Evolutionary conservation across 2,113 vertebrate genomes (phyloP).

Genomic region (Nansenia antarctica): DNA sequence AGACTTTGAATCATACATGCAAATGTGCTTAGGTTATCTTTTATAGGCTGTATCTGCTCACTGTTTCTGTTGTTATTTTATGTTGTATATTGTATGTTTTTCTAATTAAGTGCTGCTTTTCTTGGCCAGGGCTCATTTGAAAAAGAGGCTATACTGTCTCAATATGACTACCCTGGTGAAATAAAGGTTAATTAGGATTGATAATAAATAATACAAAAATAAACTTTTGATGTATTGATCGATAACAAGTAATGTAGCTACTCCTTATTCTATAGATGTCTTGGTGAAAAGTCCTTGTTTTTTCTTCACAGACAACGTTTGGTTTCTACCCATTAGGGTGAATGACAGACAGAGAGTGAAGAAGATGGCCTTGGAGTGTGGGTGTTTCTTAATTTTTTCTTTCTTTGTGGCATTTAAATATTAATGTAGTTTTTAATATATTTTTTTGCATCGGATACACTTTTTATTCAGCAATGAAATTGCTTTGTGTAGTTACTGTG

Average conservation of each 20-base stretch:
- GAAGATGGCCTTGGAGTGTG: background rate
- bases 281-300: background rate
- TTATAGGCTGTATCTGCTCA: too few relatives aligned
- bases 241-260: background rate
- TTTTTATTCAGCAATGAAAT: conserved; percentile 8
- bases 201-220: too few relatives aligned
- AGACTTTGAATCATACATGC: too few relatives aligned
- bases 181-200: too few relatives aligned
- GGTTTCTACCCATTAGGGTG: background rate
- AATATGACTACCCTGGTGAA: too few relatives aligned
- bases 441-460: conserved; percentile 16
- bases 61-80: too few relatives aligned
- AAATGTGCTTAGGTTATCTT: too few relatives aligned
- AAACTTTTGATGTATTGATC: background rate
- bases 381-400: too few relatives aligned
- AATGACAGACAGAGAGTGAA: background rate
- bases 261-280: background rate
- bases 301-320: background rate
- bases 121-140: too few relatives aligned
- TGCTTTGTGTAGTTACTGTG: conserved; percentile 19
- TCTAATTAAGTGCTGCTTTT: too few relatives aligned
- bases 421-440: conserved; percentile 23
- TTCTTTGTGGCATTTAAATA: conserved; percentile 24
- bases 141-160: conserved; percentile 4
- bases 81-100: too few relatives aligned